A percentile compares a stretch with the other conserved stretches of the same genome.
phyloP scores from a whole-genome alignment of 2,113 vertebrate genomes.

The Heterotis niloticus region DNA sequence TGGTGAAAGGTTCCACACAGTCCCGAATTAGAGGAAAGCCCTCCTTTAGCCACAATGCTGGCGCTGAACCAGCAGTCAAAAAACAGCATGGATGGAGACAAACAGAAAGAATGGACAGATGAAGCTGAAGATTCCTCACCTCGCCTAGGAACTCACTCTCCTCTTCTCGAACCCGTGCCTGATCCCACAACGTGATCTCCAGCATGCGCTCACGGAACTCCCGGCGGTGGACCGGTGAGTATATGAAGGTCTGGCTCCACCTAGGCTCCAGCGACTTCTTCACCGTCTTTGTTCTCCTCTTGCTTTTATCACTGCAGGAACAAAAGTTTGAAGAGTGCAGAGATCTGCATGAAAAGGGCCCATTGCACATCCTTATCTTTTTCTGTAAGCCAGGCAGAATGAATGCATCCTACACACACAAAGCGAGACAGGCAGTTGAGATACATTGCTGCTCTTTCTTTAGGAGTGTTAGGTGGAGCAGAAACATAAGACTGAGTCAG shows the following conservation, averaged over 20 bases:
- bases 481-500: too few relatives aligned
- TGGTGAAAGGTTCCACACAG: neutral
- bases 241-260: conserved; percentile 98
- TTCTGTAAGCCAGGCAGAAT: neutral
- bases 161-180: conserved; percentile 88
- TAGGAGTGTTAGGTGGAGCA: too few relatives aligned
- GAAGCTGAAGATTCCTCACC: conserved; percentile 57
- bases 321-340: conserved; percentile 24
- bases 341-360: too few relatives aligned
- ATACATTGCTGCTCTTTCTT: too few relatives aligned
- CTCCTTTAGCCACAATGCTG: too few relatives aligned
- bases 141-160: conserved; percentile 97
- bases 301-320: conserved; percentile 85
- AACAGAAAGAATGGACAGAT: neutral
- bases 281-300: conserved; percentile 94
- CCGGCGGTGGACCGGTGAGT: conserved; percentile 85
- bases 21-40: too few relatives aligned
- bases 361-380: neutral
- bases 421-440: too few relatives aligned
- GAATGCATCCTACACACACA: too few relatives aligned
- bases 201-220: conserved; percentile 90
- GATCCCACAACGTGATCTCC: conserved; percentile 94
- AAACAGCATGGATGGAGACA: neutral
- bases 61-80: too few relatives aligned
- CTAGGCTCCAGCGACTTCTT: conserved; percentile 93